Conservation (phyloP, 2,113 vertebrate genomes). For the Oplegnathus fasciatus region DNA sequence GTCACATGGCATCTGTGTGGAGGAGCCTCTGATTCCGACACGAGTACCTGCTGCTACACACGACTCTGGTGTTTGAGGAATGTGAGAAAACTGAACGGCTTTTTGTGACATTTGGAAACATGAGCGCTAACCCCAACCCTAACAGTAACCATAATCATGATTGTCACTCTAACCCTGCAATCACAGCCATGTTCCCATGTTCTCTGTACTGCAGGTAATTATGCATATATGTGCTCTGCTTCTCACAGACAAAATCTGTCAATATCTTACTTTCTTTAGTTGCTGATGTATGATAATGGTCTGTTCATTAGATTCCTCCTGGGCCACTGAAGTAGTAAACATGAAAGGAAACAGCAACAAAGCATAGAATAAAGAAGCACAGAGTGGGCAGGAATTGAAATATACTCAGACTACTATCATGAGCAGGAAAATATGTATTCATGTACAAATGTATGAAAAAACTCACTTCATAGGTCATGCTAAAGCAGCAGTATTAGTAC, state of each 20-base stretch:
- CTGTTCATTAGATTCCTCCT: slow-evolving; percentile 6
- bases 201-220: too few species aligned
- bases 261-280: not conserved
- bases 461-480: not conserved
- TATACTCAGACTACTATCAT: not conserved
- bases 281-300: not conserved
- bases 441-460: not conserved
- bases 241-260: slow-evolving; percentile 1
- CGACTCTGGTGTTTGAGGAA: not conserved
- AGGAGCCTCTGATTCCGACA: not conserved
- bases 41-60: not conserved
- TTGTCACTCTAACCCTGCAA: not conserved
- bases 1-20: slow-evolving; percentile 50
- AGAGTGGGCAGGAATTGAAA: not conserved
- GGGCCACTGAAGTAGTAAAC: not conserved
- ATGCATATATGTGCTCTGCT: too few species aligned
- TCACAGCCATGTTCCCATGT: not conserved
- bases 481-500: not conserved
- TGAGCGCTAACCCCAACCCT: not conserved
- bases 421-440: not conserved
- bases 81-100: not conserved
- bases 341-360: slow-evolving; percentile 4
- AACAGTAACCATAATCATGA: not conserved
- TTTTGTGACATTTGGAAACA: not conserved
- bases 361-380: not conserved